These are phyloP conservation scores for Carassius carassius DNA, from an alignment of 2,113 vertebrate species.

Conservation along the genomic window DNA sequence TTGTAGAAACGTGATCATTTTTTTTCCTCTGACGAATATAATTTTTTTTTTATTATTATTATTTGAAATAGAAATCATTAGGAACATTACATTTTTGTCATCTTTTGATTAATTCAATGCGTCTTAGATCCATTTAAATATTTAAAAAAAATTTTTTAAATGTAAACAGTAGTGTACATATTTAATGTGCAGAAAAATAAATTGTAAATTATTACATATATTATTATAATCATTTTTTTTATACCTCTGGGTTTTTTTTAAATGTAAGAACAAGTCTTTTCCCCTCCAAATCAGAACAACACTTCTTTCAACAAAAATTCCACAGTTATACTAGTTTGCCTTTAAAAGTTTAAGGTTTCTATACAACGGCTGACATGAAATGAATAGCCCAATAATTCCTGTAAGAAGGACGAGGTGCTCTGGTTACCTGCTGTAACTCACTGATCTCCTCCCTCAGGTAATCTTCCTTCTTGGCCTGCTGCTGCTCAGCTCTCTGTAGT, in stretches of 20 bases:
- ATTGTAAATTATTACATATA: too few relatives aligned
- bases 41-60: too few relatives aligned
- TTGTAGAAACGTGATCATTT: too few relatives aligned
- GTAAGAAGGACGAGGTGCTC: neutral
- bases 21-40: too few relatives aligned
- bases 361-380: neutral
- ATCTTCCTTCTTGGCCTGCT: constrained; percentile 94
- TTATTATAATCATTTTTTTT: too few relatives aligned
- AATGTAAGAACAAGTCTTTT: neutral
- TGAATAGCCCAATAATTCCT: neutral
- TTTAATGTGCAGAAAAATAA: neutral
- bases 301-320: neutral
- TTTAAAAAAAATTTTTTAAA: neutral
- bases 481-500: constrained; percentile 90
- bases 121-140: neutral
- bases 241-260: neutral
- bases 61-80: neutral
- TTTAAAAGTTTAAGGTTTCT: neutral
- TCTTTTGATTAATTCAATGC: neutral
- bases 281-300: neutral
- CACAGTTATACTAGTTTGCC: neutral
- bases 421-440: constrained; percentile 90
- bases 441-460: constrained; percentile 93
- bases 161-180: neutral
- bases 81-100: neutral